Evolutionary conservation across 2,113 vertebrate genomes (phyloP).

Genomic region (Gambusia holbrooki): DNA sequence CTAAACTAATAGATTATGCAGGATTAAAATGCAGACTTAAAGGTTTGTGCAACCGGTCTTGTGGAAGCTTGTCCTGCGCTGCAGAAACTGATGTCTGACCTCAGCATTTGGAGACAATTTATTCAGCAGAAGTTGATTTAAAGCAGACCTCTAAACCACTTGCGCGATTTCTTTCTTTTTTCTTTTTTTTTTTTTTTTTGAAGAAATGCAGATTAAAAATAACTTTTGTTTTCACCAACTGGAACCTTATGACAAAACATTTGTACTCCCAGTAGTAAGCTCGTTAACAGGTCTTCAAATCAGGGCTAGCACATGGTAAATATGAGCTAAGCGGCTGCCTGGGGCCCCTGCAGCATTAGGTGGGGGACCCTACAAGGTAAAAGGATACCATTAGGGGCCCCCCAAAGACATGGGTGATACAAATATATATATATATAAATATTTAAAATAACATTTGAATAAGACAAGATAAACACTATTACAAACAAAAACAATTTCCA

Average conservation of each 20-base stretch:
- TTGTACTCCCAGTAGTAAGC: not conserved
- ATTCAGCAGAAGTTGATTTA: not conserved
- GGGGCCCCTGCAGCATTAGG: too few relatives aligned
- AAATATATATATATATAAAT: too few relatives aligned
- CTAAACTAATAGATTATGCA: not conserved
- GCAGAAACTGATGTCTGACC: conserved; percentile 5
- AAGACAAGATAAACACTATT: too few relatives aligned
- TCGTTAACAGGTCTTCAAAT: conserved; percentile 13
- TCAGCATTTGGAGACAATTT: conserved; percentile 13
- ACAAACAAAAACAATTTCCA: too few relatives aligned
- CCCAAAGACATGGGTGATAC: too few relatives aligned
- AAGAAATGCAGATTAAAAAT: not conserved
- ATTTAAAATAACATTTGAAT: too few relatives aligned
- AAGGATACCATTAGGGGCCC: too few relatives aligned
- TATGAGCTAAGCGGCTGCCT: too few relatives aligned
- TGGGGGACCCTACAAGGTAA: too few relatives aligned
- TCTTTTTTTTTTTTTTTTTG: not conserved
- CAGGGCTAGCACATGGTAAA: too few relatives aligned
- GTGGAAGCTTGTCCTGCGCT: conserved; percentile 8
- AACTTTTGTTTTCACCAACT: not conserved
- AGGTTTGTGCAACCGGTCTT: not conserved
- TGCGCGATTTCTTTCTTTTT: not conserved
- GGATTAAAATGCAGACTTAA: not conserved
- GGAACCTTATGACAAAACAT: conserved; percentile 12
- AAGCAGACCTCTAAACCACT: not conserved